phyloP scores from a whole-genome alignment of 2,113 vertebrate genomes.

The Scartelaos histophorus region DNA sequence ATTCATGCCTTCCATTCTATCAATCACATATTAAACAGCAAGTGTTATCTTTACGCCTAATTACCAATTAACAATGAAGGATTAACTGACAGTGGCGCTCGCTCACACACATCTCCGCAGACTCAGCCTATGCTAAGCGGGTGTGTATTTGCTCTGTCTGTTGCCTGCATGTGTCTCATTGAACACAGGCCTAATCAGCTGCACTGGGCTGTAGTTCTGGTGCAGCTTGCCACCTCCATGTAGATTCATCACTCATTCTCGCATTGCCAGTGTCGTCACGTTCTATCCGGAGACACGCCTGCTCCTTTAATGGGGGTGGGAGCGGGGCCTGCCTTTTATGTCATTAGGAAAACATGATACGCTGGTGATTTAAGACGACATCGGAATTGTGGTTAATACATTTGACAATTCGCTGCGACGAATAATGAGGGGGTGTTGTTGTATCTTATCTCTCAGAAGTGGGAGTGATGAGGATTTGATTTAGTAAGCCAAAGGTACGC shows the following conservation, averaged over 20 bases:
- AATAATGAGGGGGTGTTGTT: constrained; percentile 43
- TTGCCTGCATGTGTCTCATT: constrained; percentile 9
- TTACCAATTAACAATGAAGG: constrained; percentile 66
- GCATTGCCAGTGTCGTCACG: constrained; percentile 62
- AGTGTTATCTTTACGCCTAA: constrained; percentile 60
- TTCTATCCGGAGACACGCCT: constrained; percentile 53
- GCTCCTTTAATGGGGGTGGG: constrained; percentile 64
- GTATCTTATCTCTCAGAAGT: constrained; percentile 30
- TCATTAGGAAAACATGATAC: constrained; percentile 69
- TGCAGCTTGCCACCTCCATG: constrained; percentile 41
- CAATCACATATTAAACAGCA: constrained; percentile 53
- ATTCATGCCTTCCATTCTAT: constrained; percentile 51
- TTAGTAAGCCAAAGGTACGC: constrained; percentile 30
- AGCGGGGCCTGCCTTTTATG: constrained; percentile 59
- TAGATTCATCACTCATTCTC: constrained; percentile 60
- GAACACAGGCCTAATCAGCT: constrained; percentile 45
- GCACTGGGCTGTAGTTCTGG: constrained; percentile 36
- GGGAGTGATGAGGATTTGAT: constrained; percentile 28
- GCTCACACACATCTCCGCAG: constrained; percentile 44
- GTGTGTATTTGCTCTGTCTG: constrained; percentile 3
- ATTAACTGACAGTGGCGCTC: constrained; percentile 61
- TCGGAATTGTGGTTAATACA: constrained; percentile 36
- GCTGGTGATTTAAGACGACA: constrained; percentile 60
- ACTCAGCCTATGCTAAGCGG: not conserved
- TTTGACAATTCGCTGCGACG: constrained; percentile 39